Evolutionary conservation across 2,113 vertebrate species (phyloP).

Genomic region (Triplophysa rosa): DNA sequence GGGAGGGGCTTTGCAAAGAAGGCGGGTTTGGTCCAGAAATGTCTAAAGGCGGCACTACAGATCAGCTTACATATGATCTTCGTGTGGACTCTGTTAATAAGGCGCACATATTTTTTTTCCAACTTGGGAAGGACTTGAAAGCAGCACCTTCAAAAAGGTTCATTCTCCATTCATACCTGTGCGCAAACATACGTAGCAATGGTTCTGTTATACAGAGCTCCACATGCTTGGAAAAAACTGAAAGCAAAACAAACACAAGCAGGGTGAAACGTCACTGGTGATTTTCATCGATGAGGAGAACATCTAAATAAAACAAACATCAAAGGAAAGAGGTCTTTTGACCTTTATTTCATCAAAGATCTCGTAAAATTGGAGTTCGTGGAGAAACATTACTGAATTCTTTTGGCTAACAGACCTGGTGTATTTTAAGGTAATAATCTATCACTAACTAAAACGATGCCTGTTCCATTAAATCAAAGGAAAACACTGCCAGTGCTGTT

Average conservation of each 20-base stretch:
- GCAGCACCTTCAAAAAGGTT: conserved; percentile 50
- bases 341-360: conserved; percentile 4
- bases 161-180: conserved; percentile 62
- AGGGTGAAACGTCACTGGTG: conserved; percentile 5
- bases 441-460: conserved; percentile 35
- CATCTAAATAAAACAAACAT: conserved; percentile 46
- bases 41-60: conserved; percentile 33
- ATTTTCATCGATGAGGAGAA: conserved; percentile 27
- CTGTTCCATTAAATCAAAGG: conserved; percentile 36
- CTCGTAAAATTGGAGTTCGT: conserved; percentile 7
- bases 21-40: conserved; percentile 34
- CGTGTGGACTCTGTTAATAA: conserved; percentile 48
- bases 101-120: conserved; percentile 55
- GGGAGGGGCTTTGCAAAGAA: conserved; percentile 23
- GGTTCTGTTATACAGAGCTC: conserved; percentile 25
- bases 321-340: neutral
- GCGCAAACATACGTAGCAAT: conserved; percentile 48
- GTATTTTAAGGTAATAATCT: conserved; percentile 28
- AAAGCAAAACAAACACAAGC: conserved; percentile 44
- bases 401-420: conserved; percentile 19
- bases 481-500: conserved; percentile 9
- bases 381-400: conserved; percentile 7
- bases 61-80: conserved; percentile 51
- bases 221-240: conserved; percentile 23
- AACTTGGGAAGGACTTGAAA: conserved; percentile 52